phyloP scores from a whole-genome alignment of 37 sponge, comb jelly and placozoan species.

The Geodia barretti region DNA sequence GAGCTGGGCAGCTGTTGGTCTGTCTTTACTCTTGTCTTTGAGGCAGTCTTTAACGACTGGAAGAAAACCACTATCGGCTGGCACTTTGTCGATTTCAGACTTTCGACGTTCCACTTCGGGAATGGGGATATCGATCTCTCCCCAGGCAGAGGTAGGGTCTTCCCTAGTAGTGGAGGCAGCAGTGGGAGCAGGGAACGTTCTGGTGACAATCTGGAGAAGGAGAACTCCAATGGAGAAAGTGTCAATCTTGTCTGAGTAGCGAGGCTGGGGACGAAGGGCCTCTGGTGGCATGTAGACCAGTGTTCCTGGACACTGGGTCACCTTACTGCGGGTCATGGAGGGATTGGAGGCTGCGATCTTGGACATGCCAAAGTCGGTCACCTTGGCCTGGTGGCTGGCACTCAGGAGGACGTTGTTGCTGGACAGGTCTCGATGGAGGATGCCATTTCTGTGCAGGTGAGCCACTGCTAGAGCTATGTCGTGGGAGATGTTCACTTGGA shows the following conservation, averaged over 20 bases:
- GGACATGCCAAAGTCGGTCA: constrained; percentile 55
- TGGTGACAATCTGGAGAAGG: constrained; percentile 28
- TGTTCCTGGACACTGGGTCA: constrained; percentile 31
- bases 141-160: neutral
- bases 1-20: constrained; percentile 15
- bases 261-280: constrained; percentile 2
- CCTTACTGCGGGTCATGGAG: neutral
- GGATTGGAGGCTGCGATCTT: constrained; percentile 4
- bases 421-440: constrained; percentile 41
- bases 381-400: constrained; percentile 12
- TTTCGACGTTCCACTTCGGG: constrained; percentile 36
- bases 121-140: neutral
- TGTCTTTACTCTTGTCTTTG: neutral
- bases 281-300: constrained; percentile 64
- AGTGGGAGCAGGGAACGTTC: constrained; percentile 31
- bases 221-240: constrained; percentile 44
- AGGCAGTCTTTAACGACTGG: constrained; percentile 12
- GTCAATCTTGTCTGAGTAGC: constrained; percentile 33
- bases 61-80: neutral
- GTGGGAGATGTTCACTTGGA: constrained; percentile 22
- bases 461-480: constrained; percentile 19
- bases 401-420: constrained; percentile 52
- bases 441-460: constrained; percentile 33
- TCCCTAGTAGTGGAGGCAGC: neutral
- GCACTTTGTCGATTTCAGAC: neutral